Base-by-base conservation (phyloP, 1,140 invertebrate genomes). In the Drosophila takahashii region DNA sequence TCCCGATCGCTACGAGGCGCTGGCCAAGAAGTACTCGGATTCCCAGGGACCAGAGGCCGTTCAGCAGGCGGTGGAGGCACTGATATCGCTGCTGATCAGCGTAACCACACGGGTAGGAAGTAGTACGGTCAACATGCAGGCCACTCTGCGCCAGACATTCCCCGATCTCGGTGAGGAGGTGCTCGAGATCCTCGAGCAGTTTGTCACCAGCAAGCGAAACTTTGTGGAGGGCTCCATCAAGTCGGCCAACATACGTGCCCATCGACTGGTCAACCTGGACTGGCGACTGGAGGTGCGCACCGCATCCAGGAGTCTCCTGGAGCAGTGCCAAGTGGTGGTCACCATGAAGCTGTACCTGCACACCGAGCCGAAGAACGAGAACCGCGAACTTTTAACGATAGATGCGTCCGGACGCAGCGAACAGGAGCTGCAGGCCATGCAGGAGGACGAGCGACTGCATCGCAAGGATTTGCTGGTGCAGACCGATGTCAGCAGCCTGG, bases 141-240 rank as follows among this genome's bases (percentile, higher is more conserved):
- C 50, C 0, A 15, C 72, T 5, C 59, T 91, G 9, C 61, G 66
- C 0, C 65, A 79, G 4, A 52, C 81, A 26, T 81, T 84, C 16
- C 76, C 87, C 10, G 70, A 89, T 27, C 58, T 81, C 2, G 60
- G 59, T 5, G 70, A 67, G 2, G 80, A 81, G 5, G 86, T 90
- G 1, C 15, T 86, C 2, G 83, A 90, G 6, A 77, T 91, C 2
- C 72, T 92, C 0, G 73, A 79, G 22, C 90, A 92, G 61, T 92
- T 92, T 45, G 84, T 91, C 3, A 80, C 62, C 7, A 91, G 87
- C 47, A 92, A 92, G 48, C 65, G 81, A 1, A 71, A 65, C 44
- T 92, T 91, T 54, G 71, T 92, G n/a, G 90, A 92, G 22, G 81
- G 90, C 3, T 91, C 90, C 3, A 92, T 92, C 3, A 92, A 92